phyloP scores from a whole-genome alignment of 1,140 invertebrate species.

The Oryzaephilus surinamensis region DNA sequence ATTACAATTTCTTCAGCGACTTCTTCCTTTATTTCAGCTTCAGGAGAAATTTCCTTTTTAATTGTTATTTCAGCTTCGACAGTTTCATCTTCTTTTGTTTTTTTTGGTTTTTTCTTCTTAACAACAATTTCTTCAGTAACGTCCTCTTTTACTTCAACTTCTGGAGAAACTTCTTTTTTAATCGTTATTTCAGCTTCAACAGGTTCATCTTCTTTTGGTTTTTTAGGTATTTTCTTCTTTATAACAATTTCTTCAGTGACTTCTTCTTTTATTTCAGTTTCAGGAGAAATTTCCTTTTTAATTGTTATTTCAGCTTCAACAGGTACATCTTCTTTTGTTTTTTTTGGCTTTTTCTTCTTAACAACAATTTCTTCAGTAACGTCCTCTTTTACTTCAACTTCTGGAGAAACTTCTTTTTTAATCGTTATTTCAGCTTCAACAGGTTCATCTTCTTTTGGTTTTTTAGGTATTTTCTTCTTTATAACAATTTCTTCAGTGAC shows the following conservation, averaged over 20 bases:
- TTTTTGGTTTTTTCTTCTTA: slow-evolving; percentile 21
- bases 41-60: slow-evolving; percentile 15
- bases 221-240: slow-evolving; percentile 18
- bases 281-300: slow-evolving; percentile 27
- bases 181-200: slow-evolving; percentile 16
- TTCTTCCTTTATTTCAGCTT: slow-evolving; percentile 20
- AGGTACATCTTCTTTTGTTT: slow-evolving; percentile 23
- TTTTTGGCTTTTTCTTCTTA: slow-evolving; percentile 36
- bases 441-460: slow-evolving; percentile 7
- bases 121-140: slow-evolving; percentile 5
- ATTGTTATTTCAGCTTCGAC: slow-evolving; percentile 13
- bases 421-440: slow-evolving; percentile 36
- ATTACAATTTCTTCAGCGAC: slow-evolving; percentile 29
- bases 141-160: slow-evolving; percentile 20
- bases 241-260: slow-evolving; percentile 16
- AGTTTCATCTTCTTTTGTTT: slow-evolving; percentile 25
- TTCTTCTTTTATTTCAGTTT: slow-evolving; percentile 11
- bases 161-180: slow-evolving; percentile 1
- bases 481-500: slow-evolving; percentile 29
- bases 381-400: slow-evolving; percentile 27
- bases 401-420: slow-evolving; percentile 14
- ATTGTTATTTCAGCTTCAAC: slow-evolving; percentile 25
- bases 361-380: slow-evolving; percentile 26
- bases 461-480: slow-evolving; percentile 17
- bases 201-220: slow-evolving; percentile 24